Conservation (phyloP, 2,888 invertebrate species). For the Seira ritae region DNA sequence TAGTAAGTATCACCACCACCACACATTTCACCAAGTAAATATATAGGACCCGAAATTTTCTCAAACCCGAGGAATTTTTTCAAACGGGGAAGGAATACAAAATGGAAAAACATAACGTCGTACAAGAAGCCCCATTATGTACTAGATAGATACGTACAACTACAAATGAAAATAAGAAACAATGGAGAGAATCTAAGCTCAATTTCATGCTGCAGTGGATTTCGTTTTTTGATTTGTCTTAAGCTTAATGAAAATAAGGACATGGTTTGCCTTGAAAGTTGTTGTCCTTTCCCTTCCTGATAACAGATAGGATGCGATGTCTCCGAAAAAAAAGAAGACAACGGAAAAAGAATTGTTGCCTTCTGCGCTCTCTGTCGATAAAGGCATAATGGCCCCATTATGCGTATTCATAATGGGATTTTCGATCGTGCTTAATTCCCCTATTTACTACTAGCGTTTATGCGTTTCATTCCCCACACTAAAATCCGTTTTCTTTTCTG, state of each 20-base stretch:
- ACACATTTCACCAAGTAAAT: constrained; percentile 6
- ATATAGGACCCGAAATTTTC: neutral
- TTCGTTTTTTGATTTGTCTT: constrained; percentile 5
- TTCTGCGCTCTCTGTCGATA: constrained; percentile 1
- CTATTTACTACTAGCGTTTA: constrained; percentile 2
- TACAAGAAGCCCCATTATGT: too few relatives aligned
- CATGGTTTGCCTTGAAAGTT: neutral
- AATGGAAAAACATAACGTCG: neutral
- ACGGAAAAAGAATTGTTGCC: neutral
- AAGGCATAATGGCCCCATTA: constrained; percentile 15
- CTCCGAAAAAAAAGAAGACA: neutral
- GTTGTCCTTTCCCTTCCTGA: too few relatives aligned
- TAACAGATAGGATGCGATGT: too few relatives aligned
- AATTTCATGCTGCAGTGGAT: neutral
- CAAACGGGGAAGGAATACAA: constrained; percentile 3
- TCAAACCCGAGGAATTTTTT: neutral
- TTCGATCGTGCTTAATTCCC: neutral
- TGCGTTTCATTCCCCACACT: too few relatives aligned
- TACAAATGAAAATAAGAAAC: neutral
- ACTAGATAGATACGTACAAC: too few relatives aligned
- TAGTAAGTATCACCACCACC: neutral
- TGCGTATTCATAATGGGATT: constrained; percentile 19
- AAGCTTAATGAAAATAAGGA: constrained; percentile 5
- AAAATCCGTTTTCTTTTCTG: neutral
- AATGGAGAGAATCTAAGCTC: neutral